Conservation (phyloP, 2,888 invertebrate species). For the Oscheius sp. region DNA sequence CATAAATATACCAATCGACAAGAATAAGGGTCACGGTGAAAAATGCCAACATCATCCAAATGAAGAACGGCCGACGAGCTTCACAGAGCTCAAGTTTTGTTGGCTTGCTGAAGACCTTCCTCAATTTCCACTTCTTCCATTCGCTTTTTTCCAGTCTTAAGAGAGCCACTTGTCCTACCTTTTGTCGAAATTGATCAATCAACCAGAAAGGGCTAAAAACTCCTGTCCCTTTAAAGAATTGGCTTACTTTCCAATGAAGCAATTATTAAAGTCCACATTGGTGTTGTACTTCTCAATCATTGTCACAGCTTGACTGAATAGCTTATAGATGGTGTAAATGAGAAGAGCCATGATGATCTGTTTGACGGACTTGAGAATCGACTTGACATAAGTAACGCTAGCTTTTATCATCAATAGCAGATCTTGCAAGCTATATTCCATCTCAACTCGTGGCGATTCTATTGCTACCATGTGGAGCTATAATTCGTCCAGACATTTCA, state of each 20-base stretch:
- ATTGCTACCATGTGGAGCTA: constrained; percentile 61
- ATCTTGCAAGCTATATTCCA: constrained; percentile 56
- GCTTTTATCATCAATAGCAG: constrained; percentile 50
- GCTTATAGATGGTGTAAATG: constrained; percentile 59
- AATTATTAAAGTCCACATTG: constrained; percentile 63
- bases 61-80: constrained; percentile 52
- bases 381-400: constrained; percentile 46
- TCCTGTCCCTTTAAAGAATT: background rate
- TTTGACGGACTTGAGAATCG: constrained; percentile 43
- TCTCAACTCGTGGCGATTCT: constrained; percentile 55
- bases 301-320: constrained; percentile 58
- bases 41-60: constrained; percentile 52
- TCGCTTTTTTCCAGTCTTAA: constrained; percentile 45
- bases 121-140: constrained; percentile 43
- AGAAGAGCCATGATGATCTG: constrained; percentile 55
- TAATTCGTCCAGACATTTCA: constrained; percentile 17
- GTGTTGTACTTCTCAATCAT: constrained; percentile 57
- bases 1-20: constrained; percentile 56
- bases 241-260: constrained; percentile 50
- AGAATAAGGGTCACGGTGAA: constrained; percentile 43
- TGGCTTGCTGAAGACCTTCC: constrained; percentile 52
- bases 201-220: constrained; percentile 59
- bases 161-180: constrained; percentile 37
- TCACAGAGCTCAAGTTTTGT: constrained; percentile 50
- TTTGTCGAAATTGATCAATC: constrained; percentile 57